Evolutionary conservation across 1,140 invertebrate species (phyloP), one percentile per base, ranked within the genome.

Genomic region (Drosophila obscura): DNA sequence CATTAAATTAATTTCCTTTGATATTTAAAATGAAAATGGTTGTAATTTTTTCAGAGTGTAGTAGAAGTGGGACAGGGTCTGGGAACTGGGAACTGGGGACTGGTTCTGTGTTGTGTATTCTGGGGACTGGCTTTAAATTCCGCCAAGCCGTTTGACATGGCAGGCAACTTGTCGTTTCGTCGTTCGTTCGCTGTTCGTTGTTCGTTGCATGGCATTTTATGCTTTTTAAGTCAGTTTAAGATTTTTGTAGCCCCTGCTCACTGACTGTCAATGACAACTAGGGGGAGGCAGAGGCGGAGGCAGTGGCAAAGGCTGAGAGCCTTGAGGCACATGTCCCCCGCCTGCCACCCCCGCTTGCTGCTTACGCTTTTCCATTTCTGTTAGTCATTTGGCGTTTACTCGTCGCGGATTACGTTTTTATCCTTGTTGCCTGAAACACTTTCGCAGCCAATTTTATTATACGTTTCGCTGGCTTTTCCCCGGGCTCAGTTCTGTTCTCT

Each of bases 391-490:
- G 80, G 84, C 75, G 88, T 81, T 87, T 83, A 77, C 83, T 67
- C 72, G 71, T 67, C 76, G 66, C 58, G 80, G 83, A 88, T 88
- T 88, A 88, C 84, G 76, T 83, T 88, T 87, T 83, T 89, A 89
- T 89, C 83, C 84, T 65, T 83, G 83, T 74, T 76, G 77, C 69
- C 75, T 67, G 84, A 73, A 88, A 88, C 84, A 88, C 83, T 88
- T 88, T 88, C 80, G 67, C 84, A 88, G 83, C 84, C 83, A 88
- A 88, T 88, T 88, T 88, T 88, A 83, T 88, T 88, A 87, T 87
- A 76, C 66, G 67, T 43, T 69, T 43, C 64, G 31, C 48, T 58
- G 46, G 65, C 67, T 58, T 55, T 66, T 39, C 35, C 35, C 35
- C 35, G 35, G 35, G 35, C 11, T 9, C 31, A 9, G 2, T 35